Evolutionary conservation across 2,113 vertebrate genomes (phyloP), one percentile per base, ranked within the genome.

Genomic region (Girardinichthys multiradiatus): DNA sequence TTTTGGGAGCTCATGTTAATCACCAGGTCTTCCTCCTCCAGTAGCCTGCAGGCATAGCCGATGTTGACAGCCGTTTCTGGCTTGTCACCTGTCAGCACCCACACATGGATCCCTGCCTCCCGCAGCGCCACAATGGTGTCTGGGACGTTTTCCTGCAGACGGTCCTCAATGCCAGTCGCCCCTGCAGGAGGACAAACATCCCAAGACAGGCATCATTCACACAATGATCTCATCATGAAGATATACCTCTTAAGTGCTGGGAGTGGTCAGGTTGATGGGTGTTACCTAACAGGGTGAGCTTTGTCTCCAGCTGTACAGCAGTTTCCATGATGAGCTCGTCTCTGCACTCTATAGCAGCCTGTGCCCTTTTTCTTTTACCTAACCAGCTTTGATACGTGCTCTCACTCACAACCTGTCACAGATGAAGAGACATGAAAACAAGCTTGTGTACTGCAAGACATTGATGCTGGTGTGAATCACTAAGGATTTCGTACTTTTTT

Each of bases 41-140:
- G 85, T 39, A 99, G 95, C 76, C 94, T 95, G 89, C 97, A 99
- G 80, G 98, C 94, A 80, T 98, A 95, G 15, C 96, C 96, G 7
- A 99, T 96, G 78, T 97, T 99, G 87, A 99, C 87, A 0, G 98
- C 97, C 68, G 98, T 99, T 93, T 99, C 97, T 27, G 95, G 93
- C 86, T 99, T 99, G 91, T 99, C 98, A 66, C 97, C 98, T 4
- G 98, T 99, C 90, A 99, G 84, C 80, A 99, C 96, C 97, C 97
- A 99, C 73, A 97, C 91, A 85, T 95, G 94, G 74, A 99, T 96
- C n/a, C 97, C 97, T 48, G 97, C 97, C 77, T 96, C 95, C 72
- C 91, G 89, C 74, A 99, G 95, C 2, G 97, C 95, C 3, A 90
- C 45, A 0, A 98, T 92, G 29, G 97, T 97, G 72, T 97, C 96